Percentiles rank a stretch among this genome's conserved stretches.
These are phyloP conservation scores for Urosaurus nigricauda DNA, from an alignment of 2,797 vertebrate genomes.

Conservation along the genomic window DNA sequence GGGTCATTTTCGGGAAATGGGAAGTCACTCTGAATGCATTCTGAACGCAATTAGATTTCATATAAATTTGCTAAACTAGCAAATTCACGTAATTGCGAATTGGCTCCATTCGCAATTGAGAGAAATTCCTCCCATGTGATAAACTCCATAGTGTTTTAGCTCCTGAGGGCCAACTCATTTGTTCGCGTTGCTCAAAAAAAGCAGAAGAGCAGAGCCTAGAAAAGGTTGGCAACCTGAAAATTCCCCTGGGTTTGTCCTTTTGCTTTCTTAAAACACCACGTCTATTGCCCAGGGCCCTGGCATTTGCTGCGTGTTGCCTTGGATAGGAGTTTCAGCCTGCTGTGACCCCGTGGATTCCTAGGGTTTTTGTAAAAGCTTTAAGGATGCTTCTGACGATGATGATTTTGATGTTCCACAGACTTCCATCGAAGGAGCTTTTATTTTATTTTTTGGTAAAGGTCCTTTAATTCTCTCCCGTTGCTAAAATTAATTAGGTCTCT, in stretches of 20 bases:
- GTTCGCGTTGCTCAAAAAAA: background rate
- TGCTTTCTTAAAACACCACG: too few species aligned
- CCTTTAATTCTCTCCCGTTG: slow-evolving; percentile 24
- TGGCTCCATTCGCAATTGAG: too few species aligned
- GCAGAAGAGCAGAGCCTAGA: background rate
- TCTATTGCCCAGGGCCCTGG: background rate
- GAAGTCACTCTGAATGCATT: too few species aligned
- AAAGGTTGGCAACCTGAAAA: background rate
- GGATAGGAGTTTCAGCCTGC: too few species aligned
- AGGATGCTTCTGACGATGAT: background rate
- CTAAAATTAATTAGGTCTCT: slow-evolving; percentile 40
- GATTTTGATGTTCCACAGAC: background rate
- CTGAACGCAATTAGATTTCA: too few species aligned
- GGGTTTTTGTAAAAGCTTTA: background rate
- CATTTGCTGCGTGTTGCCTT: background rate
- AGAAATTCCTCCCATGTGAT: too few species aligned
- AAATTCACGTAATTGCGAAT: too few species aligned
- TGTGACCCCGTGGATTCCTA: background rate
- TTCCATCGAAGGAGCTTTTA: background rate
- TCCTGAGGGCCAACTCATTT: too few species aligned
- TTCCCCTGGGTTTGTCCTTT: background rate
- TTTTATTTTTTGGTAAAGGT: background rate
- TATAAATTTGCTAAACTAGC: too few species aligned
- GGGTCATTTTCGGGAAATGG: too few species aligned
- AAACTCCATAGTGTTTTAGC: too few species aligned